A percentile compares a stretch with the other conserved stretches of the same genome.
Conservation (phyloP, 2,113 vertebrate species). For the Chionodraco myersi region DNA sequence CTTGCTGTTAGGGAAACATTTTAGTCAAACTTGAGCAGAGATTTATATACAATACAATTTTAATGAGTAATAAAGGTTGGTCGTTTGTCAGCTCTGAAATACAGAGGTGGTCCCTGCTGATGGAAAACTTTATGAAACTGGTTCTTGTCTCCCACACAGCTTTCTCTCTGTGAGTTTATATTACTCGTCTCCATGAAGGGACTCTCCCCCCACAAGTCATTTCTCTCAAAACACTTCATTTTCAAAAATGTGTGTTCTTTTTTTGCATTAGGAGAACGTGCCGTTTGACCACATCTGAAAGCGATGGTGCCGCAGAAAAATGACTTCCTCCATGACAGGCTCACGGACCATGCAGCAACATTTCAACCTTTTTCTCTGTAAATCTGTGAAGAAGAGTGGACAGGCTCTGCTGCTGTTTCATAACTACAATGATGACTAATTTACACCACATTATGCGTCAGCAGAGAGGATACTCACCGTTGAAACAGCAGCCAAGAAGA, state of each 20-base stretch:
- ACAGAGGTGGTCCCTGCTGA: conserved; percentile 68
- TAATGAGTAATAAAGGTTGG: conserved; percentile 37
- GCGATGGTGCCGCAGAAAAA: conserved; percentile 75
- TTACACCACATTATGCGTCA: conserved; percentile 1
- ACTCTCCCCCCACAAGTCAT: conserved; percentile 77
- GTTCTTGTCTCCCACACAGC: conserved; percentile 79
- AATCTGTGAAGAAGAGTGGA: conserved; percentile 47
- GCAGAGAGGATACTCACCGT: conserved; percentile 6
- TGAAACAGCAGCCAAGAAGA: conserved; percentile 1
- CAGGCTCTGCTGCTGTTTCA: conserved; percentile 35
- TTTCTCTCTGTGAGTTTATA: conserved; percentile 78
- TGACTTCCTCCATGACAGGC: conserved; percentile 63
- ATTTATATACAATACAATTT: conserved; percentile 17
- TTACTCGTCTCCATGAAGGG: conserved; percentile 77
- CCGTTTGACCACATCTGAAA: conserved; percentile 79
- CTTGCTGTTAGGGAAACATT: conserved; percentile 20
- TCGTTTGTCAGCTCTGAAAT: conserved; percentile 59
- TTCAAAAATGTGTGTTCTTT: conserved; percentile 68
- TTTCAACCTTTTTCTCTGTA: conserved; percentile 44
- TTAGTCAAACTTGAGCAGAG: not conserved
- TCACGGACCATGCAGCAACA: conserved; percentile 36
- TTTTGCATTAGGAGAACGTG: conserved; percentile 62
- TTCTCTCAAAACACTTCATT: conserved; percentile 85
- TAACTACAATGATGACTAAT: conserved; percentile 38
- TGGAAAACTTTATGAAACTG: conserved; percentile 80